Conservation (phyloP, 2,888 invertebrate genomes). For the Nymphalis polychloros region DNA sequence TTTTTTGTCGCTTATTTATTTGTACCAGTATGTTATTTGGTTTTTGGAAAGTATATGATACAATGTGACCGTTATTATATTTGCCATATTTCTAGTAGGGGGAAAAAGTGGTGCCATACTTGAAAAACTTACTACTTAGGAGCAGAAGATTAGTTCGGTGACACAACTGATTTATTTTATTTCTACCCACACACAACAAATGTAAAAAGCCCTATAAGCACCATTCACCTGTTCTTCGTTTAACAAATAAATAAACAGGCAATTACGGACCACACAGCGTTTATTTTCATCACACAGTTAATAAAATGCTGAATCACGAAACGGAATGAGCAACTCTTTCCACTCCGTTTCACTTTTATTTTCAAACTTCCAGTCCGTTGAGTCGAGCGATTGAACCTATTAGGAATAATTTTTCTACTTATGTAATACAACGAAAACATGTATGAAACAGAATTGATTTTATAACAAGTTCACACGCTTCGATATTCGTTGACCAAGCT, state of each 20-base stretch:
- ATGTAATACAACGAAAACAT: slow-evolving; percentile 52
- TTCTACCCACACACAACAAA: no score
- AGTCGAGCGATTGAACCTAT: slow-evolving; percentile 68
- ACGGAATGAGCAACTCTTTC: slow-evolving; percentile 68
- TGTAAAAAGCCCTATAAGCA: background rate
- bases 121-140: no score
- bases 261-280: slow-evolving; percentile 24
- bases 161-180: no score
- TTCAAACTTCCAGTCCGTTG: slow-evolving; percentile 71
- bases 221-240: slow-evolving; percentile 5
- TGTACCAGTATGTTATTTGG: no score
- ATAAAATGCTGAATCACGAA: slow-evolving; percentile 65
- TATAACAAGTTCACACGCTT: background rate
- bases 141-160: no score
- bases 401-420: slow-evolving; percentile 62
- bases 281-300: slow-evolving; percentile 43
- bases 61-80: no score
- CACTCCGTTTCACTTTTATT: slow-evolving; percentile 73
- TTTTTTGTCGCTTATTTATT: no score
- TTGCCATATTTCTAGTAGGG: no score
- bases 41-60: no score
- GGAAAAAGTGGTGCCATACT: no score
- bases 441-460: slow-evolving; percentile 4
- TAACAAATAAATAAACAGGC: slow-evolving; percentile 29
- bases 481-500: background rate